These are phyloP conservation scores for Cheiracanthium punctorium DNA, from an alignment of 2,888 invertebrate genomes.

Conservation along the genomic window DNA sequence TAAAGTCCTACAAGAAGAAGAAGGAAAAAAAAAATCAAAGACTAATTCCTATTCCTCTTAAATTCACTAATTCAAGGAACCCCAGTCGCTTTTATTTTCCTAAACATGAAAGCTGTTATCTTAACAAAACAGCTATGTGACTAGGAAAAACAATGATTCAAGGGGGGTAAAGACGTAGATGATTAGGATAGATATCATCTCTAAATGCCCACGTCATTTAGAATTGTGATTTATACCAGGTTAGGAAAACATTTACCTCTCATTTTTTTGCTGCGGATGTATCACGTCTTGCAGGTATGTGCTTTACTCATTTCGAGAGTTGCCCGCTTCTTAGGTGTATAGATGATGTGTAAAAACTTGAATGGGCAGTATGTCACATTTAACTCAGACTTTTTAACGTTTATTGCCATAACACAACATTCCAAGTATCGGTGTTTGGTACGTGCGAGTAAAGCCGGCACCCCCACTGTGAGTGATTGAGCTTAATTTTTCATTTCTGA, in stretches of 20 bases:
- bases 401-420: conserved; percentile 8
- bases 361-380: conserved; percentile 15
- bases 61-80: not conserved
- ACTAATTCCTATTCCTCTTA: too few relatives aligned
- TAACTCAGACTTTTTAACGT: not conserved
- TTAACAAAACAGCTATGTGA: conserved; percentile 5
- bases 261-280: not conserved
- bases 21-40: too few relatives aligned
- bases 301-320: not conserved
- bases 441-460: not conserved
- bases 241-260: not conserved
- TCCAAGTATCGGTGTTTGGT: not conserved
- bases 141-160: not conserved
- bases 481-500: conserved; percentile 13
- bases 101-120: not conserved
- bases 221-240: conserved; percentile 1
- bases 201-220: conserved; percentile 4
- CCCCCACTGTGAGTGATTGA: not conserved
- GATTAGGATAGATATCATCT: conserved; percentile 10
- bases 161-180: not conserved
- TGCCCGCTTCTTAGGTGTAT: not conserved
- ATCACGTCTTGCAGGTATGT: not conserved
- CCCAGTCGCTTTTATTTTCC: not conserved
- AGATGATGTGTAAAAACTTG: conserved; percentile 10
- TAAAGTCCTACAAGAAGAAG: too few relatives aligned